These are phyloP conservation scores for Pogoniulus pusillus DNA, from an alignment of 2,797 vertebrate species.

Conservation along the genomic window DNA sequence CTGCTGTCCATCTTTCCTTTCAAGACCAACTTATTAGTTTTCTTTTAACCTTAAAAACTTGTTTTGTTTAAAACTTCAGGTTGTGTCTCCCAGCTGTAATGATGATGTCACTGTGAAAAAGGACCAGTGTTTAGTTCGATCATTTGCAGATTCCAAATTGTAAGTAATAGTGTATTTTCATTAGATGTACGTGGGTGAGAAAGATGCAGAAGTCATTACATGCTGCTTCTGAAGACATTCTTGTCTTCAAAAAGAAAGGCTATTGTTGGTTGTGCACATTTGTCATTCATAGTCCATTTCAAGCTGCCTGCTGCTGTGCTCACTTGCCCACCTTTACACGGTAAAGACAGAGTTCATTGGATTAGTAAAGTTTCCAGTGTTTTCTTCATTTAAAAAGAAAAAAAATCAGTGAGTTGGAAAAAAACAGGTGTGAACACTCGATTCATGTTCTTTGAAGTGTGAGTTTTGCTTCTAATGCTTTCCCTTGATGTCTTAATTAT, in stretches of 20 bases:
- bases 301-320: neutral
- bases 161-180: slow-evolving; percentile 77
- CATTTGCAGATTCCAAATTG: slow-evolving; percentile 95
- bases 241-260: neutral
- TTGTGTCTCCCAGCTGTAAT: slow-evolving; percentile 93
- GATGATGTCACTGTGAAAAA: slow-evolving; percentile 94
- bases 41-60: neutral
- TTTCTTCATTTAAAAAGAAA: neutral
- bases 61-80: slow-evolving; percentile 78
- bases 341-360: neutral
- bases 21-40: neutral
- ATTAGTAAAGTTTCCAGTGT: neutral
- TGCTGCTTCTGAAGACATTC: neutral
- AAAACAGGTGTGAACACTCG: neutral
- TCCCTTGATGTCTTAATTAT: neutral
- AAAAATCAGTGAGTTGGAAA: neutral
- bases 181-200: neutral
- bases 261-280: neutral
- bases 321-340: neutral
- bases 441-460: neutral
- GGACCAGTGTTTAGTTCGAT: slow-evolving; percentile 95
- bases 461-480: neutral
- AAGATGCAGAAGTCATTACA: neutral
- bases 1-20: neutral
- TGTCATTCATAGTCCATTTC: neutral